Percentiles rank a stretch among this genome's conserved stretches.
These are phyloP conservation scores for Butorides virescens DNA, from an alignment of 2,113 vertebrate species.

Conservation along the genomic window DNA sequence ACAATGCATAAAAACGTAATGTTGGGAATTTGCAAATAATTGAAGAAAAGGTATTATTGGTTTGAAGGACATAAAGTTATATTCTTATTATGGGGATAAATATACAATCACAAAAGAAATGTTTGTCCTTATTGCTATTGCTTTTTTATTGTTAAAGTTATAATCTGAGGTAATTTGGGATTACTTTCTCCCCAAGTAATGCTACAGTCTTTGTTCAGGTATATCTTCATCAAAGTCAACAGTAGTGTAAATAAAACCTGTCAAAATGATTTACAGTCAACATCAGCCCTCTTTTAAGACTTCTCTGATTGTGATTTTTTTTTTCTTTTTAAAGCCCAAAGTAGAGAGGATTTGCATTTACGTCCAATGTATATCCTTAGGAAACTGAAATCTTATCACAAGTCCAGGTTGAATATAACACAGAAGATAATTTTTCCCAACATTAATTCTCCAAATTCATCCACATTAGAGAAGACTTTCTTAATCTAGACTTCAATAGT, in stretches of 20 bases:
- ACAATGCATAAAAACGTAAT: conserved; percentile 12
- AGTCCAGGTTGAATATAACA: not conserved
- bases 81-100: conserved; percentile 6
- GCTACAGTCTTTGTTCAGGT: not conserved
- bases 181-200: not conserved
- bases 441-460: not conserved
- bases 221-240: not conserved
- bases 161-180: not conserved
- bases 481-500: not conserved
- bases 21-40: conserved; percentile 33
- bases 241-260: not conserved
- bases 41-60: conserved; percentile 1
- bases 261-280: not conserved
- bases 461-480: not conserved
- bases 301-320: not conserved
- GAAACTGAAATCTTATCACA: not conserved
- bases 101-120: not conserved
- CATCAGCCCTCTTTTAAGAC: not conserved
- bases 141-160: not conserved
- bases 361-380: not conserved
- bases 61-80: conserved; percentile 40
- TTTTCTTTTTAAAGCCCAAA: not conserved
- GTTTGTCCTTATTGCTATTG: not conserved
- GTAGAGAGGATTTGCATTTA: not conserved
- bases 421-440: not conserved